Base-by-base conservation (phyloP, 2,113 vertebrate species). In the Phyllopteryx taeniolatus region DNA sequence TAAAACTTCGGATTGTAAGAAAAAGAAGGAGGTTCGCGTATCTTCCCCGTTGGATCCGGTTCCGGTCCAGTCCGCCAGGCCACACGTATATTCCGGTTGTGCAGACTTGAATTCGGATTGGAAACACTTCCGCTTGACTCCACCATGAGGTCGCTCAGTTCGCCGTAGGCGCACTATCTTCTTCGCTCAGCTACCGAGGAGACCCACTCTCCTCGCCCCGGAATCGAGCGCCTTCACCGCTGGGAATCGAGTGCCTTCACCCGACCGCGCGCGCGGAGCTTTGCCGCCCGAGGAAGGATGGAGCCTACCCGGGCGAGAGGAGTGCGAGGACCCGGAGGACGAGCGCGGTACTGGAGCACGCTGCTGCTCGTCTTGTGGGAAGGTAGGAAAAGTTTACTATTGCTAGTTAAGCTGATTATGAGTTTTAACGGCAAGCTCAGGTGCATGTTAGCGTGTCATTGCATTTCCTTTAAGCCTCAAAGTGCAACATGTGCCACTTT, bases 371-470 rank as follows among this genome's bases (percentile, higher is more conserved):
- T 65, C 11, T n/a, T 65, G 2, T 65, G 63, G 20, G 42, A 27
- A 65, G 63, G 63, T 65, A 65, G 20, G 63, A 65, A 65, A 65
- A 65, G 42, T 65, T 64, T 14, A 59, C 2, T 22, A 1, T 4
- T 5, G 14, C 11, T 59, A 59, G 6, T 59, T 10, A n/a, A 8
- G 33, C 6, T 13, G 31, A 31, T 3, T 1, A 61, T 8, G 59
- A 31, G 17, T 8, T 62, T 62, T 33, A 39, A 39, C 31, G 31
- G 3, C 19, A 19, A 19, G 20, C 8, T n/a, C 6, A 8, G 19
- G 20, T 4, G 53, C 53, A 19, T 8, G 44, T 15, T 5, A 15
- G 49, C 49, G 49, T 19, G 47, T 51, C 20, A 10, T n/a, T n/a
- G 20, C 53, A 5, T 17, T 39, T 8, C 35, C 5, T 8, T 17